A percentile compares a stretch with the other conserved stretches of the same genome.
Conservation (phyloP, 2,888 invertebrate species). For the Eugnorisma glareosa region DNA sequence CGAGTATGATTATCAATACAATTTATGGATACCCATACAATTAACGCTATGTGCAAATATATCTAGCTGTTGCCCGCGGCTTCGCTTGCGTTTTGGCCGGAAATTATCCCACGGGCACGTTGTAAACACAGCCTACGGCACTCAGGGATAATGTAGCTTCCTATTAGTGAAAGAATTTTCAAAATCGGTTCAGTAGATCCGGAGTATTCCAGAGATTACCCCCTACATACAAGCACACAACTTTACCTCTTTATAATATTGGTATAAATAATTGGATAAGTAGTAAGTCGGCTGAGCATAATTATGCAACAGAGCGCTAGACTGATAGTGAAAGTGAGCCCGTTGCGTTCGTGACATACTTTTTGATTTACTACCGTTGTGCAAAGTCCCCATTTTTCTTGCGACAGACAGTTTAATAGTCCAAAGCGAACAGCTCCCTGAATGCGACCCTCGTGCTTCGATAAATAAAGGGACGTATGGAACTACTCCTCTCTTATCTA, state of each 20-base stretch:
- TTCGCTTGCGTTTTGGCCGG: no score
- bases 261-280: slow-evolving; percentile 46
- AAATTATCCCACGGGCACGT: no score
- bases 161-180: no score
- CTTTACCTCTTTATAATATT: no score
- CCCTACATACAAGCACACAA: no score
- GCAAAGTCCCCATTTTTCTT: slow-evolving; percentile 64
- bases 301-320: slow-evolving; percentile 66
- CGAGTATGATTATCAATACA: neutral
- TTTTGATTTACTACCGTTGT: slow-evolving; percentile 65
- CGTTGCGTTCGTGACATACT: slow-evolving; percentile 67
- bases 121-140: no score
- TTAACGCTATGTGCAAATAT: slow-evolving; percentile 13
- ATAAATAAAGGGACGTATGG: slow-evolving; percentile 64
- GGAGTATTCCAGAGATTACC: no score
- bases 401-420: slow-evolving; percentile 62
- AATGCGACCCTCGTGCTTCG: slow-evolving; percentile 56
- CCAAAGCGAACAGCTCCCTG: slow-evolving; percentile 49
- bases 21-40: neutral
- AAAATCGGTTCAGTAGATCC: no score
- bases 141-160: no score
- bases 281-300: slow-evolving; percentile 36
- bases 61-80: no score
- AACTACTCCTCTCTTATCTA: slow-evolving; percentile 65
- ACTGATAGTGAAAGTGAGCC: slow-evolving; percentile 74